Base-by-base conservation (phyloP, 2,797 vertebrate genomes). In the Aplochiton taeniatus region DNA sequence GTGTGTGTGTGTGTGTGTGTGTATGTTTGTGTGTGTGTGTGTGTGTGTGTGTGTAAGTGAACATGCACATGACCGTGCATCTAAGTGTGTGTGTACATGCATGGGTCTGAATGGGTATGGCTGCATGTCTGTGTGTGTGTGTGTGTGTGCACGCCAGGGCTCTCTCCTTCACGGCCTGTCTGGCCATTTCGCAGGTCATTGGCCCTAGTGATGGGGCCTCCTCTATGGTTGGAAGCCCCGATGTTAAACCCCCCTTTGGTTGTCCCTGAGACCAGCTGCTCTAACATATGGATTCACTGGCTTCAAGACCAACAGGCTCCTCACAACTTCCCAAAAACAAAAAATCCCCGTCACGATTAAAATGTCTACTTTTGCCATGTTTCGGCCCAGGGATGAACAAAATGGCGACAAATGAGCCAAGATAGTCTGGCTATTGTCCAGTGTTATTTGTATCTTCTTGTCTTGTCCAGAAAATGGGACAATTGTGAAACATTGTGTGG, bases 101-200 rank as follows among this genome's bases (percentile, higher is more conserved):
- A 12, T n/a, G 49, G 5, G 49, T n/a, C 4, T 50, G 49, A 2
- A 12, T 50, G 50, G 16, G 50, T 51, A 14, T 51, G 50, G 4
- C 1, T 17, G 50, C 9, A 1, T 51, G 50, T 51, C 2, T 51
- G 50, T n/a, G 50, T 47, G 10, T 12, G 17, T 20, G 8, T 18
- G 52, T 53, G 18, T 53, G 52, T 53, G 51, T 17, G 50, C 7
- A 13, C 14, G 16, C 9, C 16, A 18, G 16, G 1, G 16, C 9
- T 16, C 56, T 41, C 12, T 45, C n/a, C 56, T 12, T n/a, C 31
- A 31, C 17, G 42, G n/a, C 12, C 16, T 48, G 18, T 12, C 46
- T 9, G 9, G 58, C 45, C 12, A 20, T 60, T 60, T 60, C 45
- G 19, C 58, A 48, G 58, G 11, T 47, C 58, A 61, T 49, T 61